phyloP scores from a whole-genome alignment of 1,140 invertebrate species.

The Drosophila tani region DNA sequence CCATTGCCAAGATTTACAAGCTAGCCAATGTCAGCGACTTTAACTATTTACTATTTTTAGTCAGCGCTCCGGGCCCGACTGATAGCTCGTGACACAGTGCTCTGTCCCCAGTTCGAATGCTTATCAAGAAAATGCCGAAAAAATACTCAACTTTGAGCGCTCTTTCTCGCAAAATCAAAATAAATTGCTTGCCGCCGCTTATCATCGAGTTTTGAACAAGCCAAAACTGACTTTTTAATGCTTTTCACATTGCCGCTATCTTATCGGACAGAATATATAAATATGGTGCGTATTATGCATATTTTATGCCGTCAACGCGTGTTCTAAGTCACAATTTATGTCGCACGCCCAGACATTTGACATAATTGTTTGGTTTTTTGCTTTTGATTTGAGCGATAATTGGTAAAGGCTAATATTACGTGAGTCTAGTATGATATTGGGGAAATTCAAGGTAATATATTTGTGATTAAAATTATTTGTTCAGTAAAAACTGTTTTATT shows the following conservation, averaged over 20 bases:
- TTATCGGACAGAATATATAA: slow-evolving; percentile 62
- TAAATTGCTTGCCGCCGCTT: slow-evolving; percentile 32
- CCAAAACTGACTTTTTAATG: slow-evolving; percentile 41
- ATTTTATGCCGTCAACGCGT: slow-evolving; percentile 56
- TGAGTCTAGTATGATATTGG: no score
- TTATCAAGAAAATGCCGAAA: slow-evolving; percentile 33
- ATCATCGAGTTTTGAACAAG: slow-evolving; percentile 51
- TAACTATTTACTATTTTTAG: slow-evolving; percentile 53
- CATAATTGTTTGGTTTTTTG: slow-evolving; percentile 17
- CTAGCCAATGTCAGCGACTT: slow-evolving; percentile 57
- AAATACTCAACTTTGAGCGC: slow-evolving; percentile 10
- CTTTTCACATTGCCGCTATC: slow-evolving; percentile 41
- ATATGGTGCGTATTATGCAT: slow-evolving; percentile 59
- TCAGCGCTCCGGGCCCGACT: slow-evolving; percentile 19
- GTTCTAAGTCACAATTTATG: slow-evolving; percentile 38
- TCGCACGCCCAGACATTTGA: slow-evolving; percentile 17
- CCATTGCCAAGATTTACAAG: slow-evolving; percentile 28
- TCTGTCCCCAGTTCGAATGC: not conserved
- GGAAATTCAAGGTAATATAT: no score
- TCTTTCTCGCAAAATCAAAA: slow-evolving; percentile 37
- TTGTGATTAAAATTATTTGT: no score
- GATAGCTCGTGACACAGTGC: slow-evolving; percentile 43
- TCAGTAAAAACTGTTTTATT: no score
- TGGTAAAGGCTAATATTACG: not conserved
- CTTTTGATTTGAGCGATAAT: not conserved